Evolutionary conservation across 2,113 vertebrate genomes (phyloP).

Genomic region (Budorcas taxicolor): DNA sequence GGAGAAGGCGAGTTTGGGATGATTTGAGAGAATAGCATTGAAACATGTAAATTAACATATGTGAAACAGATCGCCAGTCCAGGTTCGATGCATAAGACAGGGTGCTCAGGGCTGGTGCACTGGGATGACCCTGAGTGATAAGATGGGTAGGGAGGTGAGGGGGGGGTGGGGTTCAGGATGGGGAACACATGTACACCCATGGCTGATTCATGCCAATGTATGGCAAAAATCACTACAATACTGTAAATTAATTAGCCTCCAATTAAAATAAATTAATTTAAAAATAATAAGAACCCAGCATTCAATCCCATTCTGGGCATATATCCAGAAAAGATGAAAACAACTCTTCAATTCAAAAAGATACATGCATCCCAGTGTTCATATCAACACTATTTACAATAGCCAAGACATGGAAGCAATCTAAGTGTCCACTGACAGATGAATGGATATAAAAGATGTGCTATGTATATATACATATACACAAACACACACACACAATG

Average conservation of each 20-base stretch:
- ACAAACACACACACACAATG: background rate
- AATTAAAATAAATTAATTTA: background rate
- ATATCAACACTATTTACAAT: background rate
- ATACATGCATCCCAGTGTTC: background rate
- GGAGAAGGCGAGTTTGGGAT: background rate
- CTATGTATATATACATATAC: background rate
- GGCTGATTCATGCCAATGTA: background rate
- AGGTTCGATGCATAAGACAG: background rate
- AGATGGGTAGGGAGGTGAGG: background rate
- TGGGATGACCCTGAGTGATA: background rate
- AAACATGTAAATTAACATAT: background rate
- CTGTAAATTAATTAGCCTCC: background rate
- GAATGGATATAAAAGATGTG: background rate
- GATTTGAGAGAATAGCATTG: background rate
- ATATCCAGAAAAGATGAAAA: background rate
- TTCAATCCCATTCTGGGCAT: background rate
- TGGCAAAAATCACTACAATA: background rate
- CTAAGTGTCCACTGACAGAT: background rate
- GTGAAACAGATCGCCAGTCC: background rate
- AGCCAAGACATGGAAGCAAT: background rate
- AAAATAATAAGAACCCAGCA: background rate
- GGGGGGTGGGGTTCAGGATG: background rate
- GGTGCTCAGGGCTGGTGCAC: background rate
- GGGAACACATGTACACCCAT: background rate
- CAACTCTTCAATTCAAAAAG: background rate